A percentile compares a stretch with the other conserved stretches of the same genome.
Conservation (phyloP, 2,888 invertebrate species). For the Drosophila neutralis region DNA sequence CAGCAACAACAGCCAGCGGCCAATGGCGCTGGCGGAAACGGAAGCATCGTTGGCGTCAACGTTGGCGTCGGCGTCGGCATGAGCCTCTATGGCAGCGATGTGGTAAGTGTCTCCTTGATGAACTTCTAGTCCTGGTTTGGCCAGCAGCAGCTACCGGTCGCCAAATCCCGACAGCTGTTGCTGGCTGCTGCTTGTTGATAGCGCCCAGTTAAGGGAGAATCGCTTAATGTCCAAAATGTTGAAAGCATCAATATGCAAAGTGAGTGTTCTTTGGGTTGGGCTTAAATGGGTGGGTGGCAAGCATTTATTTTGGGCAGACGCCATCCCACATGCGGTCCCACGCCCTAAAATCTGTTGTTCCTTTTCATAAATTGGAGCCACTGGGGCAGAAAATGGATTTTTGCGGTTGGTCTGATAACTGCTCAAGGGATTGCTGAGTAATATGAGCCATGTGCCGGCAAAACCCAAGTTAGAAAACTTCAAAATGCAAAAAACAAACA, state of each 20-base stretch:
- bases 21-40: slow-evolving; percentile 73
- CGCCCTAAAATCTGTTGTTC: slow-evolving; percentile 61
- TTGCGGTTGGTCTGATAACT: slow-evolving; percentile 73
- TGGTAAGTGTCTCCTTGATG: slow-evolving; percentile 83
- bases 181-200: slow-evolving; percentile 60
- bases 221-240: slow-evolving; percentile 74
- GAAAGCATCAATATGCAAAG: slow-evolving; percentile 78
- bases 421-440: slow-evolving; percentile 48
- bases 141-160: slow-evolving; percentile 17
- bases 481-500: slow-evolving; percentile 4
- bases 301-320: slow-evolving; percentile 65
- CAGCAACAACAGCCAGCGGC: slow-evolving; percentile 66
- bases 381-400: slow-evolving; percentile 76
- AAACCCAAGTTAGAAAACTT: slow-evolving; percentile 6
- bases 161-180: slow-evolving; percentile 20
- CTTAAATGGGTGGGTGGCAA: slow-evolving; percentile 21
- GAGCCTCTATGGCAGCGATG: slow-evolving; percentile 82
- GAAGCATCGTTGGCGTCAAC: slow-evolving; percentile 76
- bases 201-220: slow-evolving; percentile 55
- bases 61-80: slow-evolving; percentile 69
- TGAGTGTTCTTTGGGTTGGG: slow-evolving; percentile 25
- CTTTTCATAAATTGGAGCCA: slow-evolving; percentile 71
- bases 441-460: slow-evolving; percentile 35
- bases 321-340: not conserved
- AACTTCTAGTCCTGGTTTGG: slow-evolving; percentile 57